These are phyloP conservation scores for Mercenaria mercenaria DNA, from an alignment of 1,140 invertebrate genomes.

Conservation along the genomic window DNA sequence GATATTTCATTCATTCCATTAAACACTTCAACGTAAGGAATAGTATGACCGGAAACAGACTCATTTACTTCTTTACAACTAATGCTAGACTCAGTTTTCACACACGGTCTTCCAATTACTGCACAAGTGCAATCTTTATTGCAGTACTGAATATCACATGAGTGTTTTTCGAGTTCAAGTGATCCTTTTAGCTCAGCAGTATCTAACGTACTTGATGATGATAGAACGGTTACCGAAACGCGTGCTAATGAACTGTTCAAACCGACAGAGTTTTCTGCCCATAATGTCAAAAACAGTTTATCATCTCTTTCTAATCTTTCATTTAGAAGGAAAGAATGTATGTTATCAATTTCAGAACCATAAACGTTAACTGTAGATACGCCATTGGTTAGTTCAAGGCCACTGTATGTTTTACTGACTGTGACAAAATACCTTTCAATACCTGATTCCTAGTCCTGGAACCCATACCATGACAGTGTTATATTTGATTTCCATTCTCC, in stretches of 20 bases:
- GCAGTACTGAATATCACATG: constrained; percentile 35
- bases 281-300: constrained; percentile 27
- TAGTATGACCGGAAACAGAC: no score
- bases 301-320: constrained; percentile 4
- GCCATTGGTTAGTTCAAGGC: constrained; percentile 65
- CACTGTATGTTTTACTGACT: constrained; percentile 66
- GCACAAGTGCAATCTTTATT: constrained; percentile 52
- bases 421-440: constrained; percentile 62
- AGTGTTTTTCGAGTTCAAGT: constrained; percentile 44
- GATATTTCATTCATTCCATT: background rate
- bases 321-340: background rate
- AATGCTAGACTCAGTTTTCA: background rate
- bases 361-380: background rate
- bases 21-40: background rate
- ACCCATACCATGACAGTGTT: constrained; percentile 67
- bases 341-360: background rate
- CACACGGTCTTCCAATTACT: constrained; percentile 7
- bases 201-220: background rate
- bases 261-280: constrained; percentile 36
- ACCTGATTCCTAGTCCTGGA: constrained; percentile 70
- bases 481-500: background rate
- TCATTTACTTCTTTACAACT: background rate
- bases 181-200: background rate
- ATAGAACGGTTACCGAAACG: background rate
- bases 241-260: constrained; percentile 14